Evolutionary conservation across 2,113 vertebrate species (phyloP), one percentile per base, ranked within the genome.

Genomic region (Laticauda laticaudata): DNA sequence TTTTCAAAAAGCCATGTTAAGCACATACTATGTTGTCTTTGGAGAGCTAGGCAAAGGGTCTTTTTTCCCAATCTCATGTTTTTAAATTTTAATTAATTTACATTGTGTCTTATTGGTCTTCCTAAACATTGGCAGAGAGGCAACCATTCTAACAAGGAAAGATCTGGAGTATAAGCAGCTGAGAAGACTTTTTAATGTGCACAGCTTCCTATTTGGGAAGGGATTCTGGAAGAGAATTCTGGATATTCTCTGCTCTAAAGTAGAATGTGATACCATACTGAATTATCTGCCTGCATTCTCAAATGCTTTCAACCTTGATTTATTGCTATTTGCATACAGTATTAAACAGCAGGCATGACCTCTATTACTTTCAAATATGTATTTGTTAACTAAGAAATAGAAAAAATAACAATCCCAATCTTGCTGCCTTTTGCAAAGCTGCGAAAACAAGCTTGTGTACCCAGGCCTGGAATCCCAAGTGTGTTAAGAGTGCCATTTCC

Each of bases 351-450:
- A 81, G 69, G 20, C 1, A 56, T 95, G 96, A 97, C 81, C 92
- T 91, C 56, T 91, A 89, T 94, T 48, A 43, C 39, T 95, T 96
- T 91, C 56, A 96, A 93, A 96, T 87, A 20, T 94, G 94, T 87
- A 93, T 93, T 94, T 95, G 88, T 95, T 96, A 88, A 85, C 56
- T 39, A 7, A 88, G n/a, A 55, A 91, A 54, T 21, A 29, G 51
- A 26, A 54, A 90, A 87, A 93, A 94, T 95, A 92, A 57, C 56
- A 96, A 91, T 34, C 12, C 64, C 64, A 69, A 34, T 34, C 64
- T 69, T 69, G 12, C 14, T 69, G 29, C 12, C 12, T 69, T 69
- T 69, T 69, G 29, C 29, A 69, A 69, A 34, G 64, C 29, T 69
- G 29, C 2, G 14, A 69, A 69, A 12, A 64, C 14, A 34, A 18